Conservation (phyloP, 1,140 invertebrate species). For the Amphibalanus amphitrite region DNA sequence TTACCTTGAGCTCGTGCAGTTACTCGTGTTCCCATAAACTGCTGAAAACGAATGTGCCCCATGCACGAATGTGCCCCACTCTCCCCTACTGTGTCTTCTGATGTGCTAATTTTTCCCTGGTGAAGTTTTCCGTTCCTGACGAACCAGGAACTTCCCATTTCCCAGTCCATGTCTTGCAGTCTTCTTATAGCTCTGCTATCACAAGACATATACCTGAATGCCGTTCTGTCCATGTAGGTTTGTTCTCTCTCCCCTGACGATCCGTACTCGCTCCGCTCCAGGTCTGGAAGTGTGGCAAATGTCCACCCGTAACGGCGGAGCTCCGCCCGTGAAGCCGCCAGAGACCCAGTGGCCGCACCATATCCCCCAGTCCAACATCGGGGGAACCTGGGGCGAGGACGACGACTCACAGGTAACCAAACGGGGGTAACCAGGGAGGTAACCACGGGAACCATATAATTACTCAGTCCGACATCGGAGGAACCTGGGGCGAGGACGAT, state of each 20-base stretch:
- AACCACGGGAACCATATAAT: background rate
- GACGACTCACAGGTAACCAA: background rate
- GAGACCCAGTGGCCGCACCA: background rate
- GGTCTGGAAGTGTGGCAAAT: background rate
- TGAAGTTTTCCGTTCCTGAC: no score
- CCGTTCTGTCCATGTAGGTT: background rate
- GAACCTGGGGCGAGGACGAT: background rate
- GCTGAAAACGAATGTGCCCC: no score
- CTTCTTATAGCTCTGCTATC: no score
- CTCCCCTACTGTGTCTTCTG: no score
- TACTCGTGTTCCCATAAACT: no score
- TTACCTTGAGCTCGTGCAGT: no score
- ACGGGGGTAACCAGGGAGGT: no score
- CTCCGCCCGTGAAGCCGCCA: background rate
- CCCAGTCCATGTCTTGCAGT: no score
- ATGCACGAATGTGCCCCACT: no score
- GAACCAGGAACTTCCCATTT: no score
- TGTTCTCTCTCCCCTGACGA: background rate
- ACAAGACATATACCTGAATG: background rate
- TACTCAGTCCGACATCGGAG: background rate
- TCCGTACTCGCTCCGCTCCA: background rate
- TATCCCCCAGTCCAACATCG: background rate
- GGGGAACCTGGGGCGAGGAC: slow-evolving; percentile 3
- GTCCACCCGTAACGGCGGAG: background rate
- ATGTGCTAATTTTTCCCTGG: no score